Conservation (phyloP, 2,113 vertebrate species). For the Lipophrys pholis region DNA sequence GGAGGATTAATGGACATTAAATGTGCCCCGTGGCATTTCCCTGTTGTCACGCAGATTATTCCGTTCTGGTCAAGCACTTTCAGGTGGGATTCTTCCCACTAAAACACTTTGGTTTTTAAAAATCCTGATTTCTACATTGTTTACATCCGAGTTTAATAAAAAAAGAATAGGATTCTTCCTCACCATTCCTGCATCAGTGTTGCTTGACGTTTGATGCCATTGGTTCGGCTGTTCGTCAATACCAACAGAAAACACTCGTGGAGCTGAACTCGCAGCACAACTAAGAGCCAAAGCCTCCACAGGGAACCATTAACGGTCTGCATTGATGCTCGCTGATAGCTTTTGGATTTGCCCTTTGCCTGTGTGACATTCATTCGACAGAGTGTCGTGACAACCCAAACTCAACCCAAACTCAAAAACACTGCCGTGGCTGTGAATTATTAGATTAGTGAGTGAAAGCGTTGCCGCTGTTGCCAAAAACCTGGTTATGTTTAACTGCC, state of each 20-base stretch:
- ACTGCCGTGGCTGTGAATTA: slow-evolving; percentile 3
- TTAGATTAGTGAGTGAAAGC: neutral
- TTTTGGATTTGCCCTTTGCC: slow-evolving; percentile 19
- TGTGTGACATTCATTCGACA: slow-evolving; percentile 6
- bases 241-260: neutral
- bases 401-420: slow-evolving; percentile 9
- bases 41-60: neutral
- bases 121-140: neutral
- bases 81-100: neutral
- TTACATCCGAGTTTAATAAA: neutral
- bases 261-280: neutral
- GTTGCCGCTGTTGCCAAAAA: too few relatives aligned
- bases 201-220: neutral
- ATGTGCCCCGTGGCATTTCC: neutral
- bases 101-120: neutral
- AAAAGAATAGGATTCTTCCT: neutral
- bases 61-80: neutral
- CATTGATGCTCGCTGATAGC: slow-evolving; percentile 10
- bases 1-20: slow-evolving; percentile 23
- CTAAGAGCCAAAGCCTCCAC: neutral
- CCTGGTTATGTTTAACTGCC: too few relatives aligned
- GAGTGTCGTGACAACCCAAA: slow-evolving; percentile 7
- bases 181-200: neutral
- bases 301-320: slow-evolving; percentile 9
- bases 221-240: neutral